Percentiles rank a stretch among this genome's conserved stretches.
Evolutionary conservation across 2,113 vertebrate genomes (phyloP).

Genomic region (Cephalophus harveyi): DNA sequence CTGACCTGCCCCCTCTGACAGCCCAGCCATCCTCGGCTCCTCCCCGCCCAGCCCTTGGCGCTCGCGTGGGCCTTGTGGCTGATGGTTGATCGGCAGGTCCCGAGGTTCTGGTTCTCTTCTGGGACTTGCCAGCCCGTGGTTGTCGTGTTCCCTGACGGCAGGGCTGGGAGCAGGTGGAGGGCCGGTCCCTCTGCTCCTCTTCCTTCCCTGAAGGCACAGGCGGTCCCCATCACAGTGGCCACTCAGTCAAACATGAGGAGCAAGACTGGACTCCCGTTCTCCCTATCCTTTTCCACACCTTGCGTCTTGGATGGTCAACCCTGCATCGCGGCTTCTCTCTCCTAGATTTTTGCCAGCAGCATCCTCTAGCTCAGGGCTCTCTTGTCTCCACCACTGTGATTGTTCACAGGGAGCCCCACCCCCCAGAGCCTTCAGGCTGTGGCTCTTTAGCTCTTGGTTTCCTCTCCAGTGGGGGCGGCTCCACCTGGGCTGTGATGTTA

Average conservation of each 20-base stretch:
- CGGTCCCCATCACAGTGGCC: accelerated
- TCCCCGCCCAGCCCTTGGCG: background rate
- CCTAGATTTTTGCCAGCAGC: background rate
- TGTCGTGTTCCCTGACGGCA: background rate
- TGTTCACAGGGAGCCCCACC: background rate
- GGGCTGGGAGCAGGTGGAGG: background rate
- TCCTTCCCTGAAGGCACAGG: background rate
- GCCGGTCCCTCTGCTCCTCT: background rate
- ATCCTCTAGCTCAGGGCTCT: background rate
- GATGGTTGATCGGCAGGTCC: background rate
- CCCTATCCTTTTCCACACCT: background rate
- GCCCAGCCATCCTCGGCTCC: background rate
- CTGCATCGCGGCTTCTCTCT: background rate
- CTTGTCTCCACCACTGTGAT: background rate
- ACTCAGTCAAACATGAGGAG: background rate
- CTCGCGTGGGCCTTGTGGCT: too few species aligned
- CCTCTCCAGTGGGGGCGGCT: background rate
- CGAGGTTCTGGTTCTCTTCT: background rate
- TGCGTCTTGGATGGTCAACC: background rate
- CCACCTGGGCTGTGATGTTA: background rate
- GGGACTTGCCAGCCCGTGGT: background rate
- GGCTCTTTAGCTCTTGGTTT: background rate
- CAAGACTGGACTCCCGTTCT: background rate
- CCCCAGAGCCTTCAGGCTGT: background rate
- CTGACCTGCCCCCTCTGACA: background rate